phyloP scores from a whole-genome alignment of 2,797 vertebrate species.

The Zenarchopterus dispar region DNA sequence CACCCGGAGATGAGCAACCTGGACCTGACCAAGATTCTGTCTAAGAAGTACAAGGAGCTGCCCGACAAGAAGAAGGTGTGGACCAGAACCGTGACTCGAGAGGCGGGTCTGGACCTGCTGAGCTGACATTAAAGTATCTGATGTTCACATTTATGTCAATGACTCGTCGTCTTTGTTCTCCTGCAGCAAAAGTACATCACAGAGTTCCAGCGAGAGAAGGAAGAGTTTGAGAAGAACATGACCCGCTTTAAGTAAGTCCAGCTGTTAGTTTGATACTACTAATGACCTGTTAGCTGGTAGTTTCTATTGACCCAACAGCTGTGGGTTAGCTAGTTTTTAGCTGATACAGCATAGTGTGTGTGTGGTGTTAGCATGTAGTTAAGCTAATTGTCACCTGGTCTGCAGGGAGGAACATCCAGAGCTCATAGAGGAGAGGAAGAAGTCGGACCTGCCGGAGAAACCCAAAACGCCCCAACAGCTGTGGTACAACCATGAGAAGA shows the following conservation, averaged over 20 bases:
- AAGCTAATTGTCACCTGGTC: constrained; percentile 21
- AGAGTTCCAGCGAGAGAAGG: constrained; percentile 84
- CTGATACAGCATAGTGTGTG: not conserved
- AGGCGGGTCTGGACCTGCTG: not conserved
- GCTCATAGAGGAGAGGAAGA: constrained; percentile 84
- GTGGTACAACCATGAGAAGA: constrained; percentile 88
- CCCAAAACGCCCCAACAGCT: constrained; percentile 87
- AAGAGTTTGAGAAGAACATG: constrained; percentile 84
- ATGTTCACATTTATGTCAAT: not conserved
- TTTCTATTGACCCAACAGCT: too few species aligned
- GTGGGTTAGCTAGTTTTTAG: too few species aligned
- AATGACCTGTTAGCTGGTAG: not conserved
- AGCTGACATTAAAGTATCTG: too few species aligned
- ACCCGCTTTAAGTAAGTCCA: constrained; percentile 80
- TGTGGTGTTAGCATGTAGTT: not conserved
- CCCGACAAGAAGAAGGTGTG: constrained; percentile 85
- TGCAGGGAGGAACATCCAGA: constrained; percentile 83
- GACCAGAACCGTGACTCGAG: not conserved
- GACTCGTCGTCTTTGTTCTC: not conserved
- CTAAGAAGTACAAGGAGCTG: constrained; percentile 87
- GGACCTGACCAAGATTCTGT: constrained; percentile 86
- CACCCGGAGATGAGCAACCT: constrained; percentile 88
- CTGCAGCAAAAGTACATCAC: constrained; percentile 83
- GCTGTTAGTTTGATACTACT: too few species aligned
- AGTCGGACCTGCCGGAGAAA: constrained; percentile 85